phyloP scores from a whole-genome alignment of 1,140 invertebrate genomes.

The Eriosoma lanigerum region DNA sequence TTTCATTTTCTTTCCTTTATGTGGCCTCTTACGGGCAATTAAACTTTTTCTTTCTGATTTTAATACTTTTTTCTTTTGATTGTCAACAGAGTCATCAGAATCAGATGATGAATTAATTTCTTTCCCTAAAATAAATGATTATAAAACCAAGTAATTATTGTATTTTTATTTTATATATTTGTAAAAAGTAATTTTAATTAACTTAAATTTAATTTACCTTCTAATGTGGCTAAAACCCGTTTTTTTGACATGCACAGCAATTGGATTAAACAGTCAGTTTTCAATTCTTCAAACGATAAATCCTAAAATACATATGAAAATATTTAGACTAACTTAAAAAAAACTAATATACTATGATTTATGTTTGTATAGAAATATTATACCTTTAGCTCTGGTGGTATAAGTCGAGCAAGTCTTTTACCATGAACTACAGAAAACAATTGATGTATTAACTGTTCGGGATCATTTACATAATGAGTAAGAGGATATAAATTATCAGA shows the following conservation, averaged over 20 bases:
- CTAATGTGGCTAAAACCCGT: conserved; percentile 55
- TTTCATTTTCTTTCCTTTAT: conserved; percentile 38
- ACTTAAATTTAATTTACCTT: conserved; percentile 53
- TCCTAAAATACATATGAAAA: conserved; percentile 37
- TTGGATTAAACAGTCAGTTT: conserved; percentile 57
- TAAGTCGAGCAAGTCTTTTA: conserved; percentile 54
- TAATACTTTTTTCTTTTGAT: not conserved
- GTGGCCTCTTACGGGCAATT: conserved; percentile 13
- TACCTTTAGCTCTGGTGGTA: conserved; percentile 56
- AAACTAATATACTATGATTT: not conserved
- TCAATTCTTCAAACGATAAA: conserved; percentile 55
- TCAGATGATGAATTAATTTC: conserved; percentile 35
- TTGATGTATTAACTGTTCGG: conserved; percentile 56
- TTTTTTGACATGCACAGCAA: conserved; percentile 57
- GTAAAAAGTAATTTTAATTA: no score
- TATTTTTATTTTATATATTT: no score
- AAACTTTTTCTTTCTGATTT: conserved; percentile 22
- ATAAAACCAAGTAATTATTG: no score
- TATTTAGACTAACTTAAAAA: not conserved
- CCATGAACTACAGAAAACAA: conserved; percentile 56
- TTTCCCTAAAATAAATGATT: conserved; percentile 23
- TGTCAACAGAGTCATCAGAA: conserved; percentile 36
- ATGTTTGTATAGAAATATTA: not conserved
- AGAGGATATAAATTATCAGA: conserved; percentile 55
- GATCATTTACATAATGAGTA: conserved; percentile 55